These are phyloP conservation scores for Drosophila mimetica DNA, from an alignment of 2,888 invertebrate genomes.

Conservation along the genomic window DNA sequence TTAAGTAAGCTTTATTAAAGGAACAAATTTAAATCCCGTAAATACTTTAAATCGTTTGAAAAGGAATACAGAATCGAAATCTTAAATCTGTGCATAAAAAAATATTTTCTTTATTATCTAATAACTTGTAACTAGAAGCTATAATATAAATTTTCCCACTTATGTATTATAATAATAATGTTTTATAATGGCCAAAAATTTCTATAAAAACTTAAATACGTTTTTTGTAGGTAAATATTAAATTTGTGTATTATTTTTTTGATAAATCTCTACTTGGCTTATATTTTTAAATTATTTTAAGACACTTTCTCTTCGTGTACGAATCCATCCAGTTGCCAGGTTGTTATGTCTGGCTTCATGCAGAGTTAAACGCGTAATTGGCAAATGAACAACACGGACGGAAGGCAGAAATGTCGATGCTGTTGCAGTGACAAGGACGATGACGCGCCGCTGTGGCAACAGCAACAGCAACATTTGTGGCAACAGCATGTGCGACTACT, in stretches of 20 bases:
- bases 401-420: constrained; percentile 3
- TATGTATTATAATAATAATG: too few species aligned
- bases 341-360: constrained; percentile 17
- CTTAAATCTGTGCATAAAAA: too few species aligned
- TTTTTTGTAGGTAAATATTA: neutral
- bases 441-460: constrained; percentile 21
- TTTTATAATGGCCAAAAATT: too few species aligned
- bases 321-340: constrained; percentile 8
- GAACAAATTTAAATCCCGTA: too few species aligned
- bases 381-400: constrained; percentile 65
- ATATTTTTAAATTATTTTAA: neutral
- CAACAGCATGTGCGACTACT: constrained; percentile 18
- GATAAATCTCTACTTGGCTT: too few species aligned
- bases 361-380: constrained; percentile 64
- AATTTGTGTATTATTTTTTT: neutral
- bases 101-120: too few species aligned
- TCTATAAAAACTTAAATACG: too few species aligned
- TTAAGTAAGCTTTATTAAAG: too few species aligned
- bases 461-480: constrained; percentile 6
- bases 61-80: too few species aligned
- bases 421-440: constrained; percentile 32
- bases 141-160: too few species aligned
- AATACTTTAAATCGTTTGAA: neutral
- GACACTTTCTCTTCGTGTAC: constrained; percentile 10
- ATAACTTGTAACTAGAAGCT: too few species aligned